Conservation (phyloP, 2,888 invertebrate genomes). For the Watsonalla cultraria region DNA sequence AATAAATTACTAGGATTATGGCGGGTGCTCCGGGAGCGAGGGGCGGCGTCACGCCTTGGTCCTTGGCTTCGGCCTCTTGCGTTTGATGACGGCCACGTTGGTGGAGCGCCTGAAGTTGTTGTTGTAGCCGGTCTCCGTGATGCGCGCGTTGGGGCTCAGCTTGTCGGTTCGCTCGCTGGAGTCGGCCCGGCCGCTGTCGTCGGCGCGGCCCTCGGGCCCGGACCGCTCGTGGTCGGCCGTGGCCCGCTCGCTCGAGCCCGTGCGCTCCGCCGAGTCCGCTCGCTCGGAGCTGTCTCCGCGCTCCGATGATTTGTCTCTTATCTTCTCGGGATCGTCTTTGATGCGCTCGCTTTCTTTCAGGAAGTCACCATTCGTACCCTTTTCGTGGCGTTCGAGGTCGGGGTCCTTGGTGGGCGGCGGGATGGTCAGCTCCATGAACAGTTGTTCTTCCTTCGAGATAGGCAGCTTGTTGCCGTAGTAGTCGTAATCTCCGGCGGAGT, state of each 20-base stretch:
- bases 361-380: conserved; percentile 34
- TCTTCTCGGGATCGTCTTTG: conserved; percentile 46
- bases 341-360: conserved; percentile 56
- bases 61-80: not conserved
- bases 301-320: conserved; percentile 10
- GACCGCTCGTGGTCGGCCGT: conserved; percentile 30
- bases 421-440: conserved; percentile 42
- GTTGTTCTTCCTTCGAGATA: conserved; percentile 58
- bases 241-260: conserved; percentile 17
- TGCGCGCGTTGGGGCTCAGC: conserved; percentile 52
- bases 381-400: conserved; percentile 51
- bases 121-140: conserved; percentile 52
- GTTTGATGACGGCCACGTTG: conserved; percentile 26
- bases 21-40: conserved; percentile 38
- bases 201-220: conserved; percentile 25
- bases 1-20: conserved; percentile 68
- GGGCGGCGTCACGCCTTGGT: not conserved
- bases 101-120: conserved; percentile 57
- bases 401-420: conserved; percentile 58
- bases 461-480: conserved; percentile 58
- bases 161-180: conserved; percentile 32
- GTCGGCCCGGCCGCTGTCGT: conserved; percentile 21
- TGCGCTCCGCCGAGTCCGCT: conserved; percentile 23
- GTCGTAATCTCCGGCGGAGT: conserved; percentile 54
- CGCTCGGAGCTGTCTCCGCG: conserved; percentile 21